Evolutionary conservation across 2,888 invertebrate species (phyloP), one percentile per base, ranked within the genome.

Genomic region (Lithophane socia): DNA sequence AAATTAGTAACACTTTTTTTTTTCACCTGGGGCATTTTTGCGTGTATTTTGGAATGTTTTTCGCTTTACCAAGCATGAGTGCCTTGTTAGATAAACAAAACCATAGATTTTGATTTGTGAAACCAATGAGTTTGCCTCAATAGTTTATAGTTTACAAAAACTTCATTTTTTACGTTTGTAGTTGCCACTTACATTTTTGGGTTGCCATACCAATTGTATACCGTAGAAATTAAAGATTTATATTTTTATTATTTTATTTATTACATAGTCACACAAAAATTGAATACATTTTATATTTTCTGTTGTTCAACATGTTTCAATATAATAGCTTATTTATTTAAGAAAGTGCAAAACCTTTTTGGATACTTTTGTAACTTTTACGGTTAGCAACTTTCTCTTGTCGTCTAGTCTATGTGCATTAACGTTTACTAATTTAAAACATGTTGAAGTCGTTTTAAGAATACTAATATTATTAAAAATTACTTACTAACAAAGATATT

Each of bases 251-350:
- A 90, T 84, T 89, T 89, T 92, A 91, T 94, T 95, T 94, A 93
- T 92, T 94, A 79, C 89, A 91, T 90, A 93, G 92, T 93, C 95
- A 95, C 95, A 95, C 95, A 95, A 91, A 90, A 91, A 92, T 91
- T 87, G 87, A 90, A 90, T 94, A 95, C 94, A 94, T 90, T 92
- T 52, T 91, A 91, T 83, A 83, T 88, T 88, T 92, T 91, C 89
- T 90, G 82, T 86, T 84, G 88, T 93, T 92, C 93, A 95, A 95
- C 94, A 95, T 94, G 94, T 94, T 94, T 94, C 86, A 92, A 92
- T 86, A 77, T 72, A 73, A 75, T 76, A 76, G 72, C 76, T 73
- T 78, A 81, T 75, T 87, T 85, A 82, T 86, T 88, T 86, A 77
- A 73, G 80, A 86, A 86, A 89, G 86, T 86, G 87, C 86, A 74